Percentiles rank a stretch among this genome's conserved stretches.
Conservation (phyloP, 2,113 vertebrate species). For the Melanotaenia duboulayi region DNA sequence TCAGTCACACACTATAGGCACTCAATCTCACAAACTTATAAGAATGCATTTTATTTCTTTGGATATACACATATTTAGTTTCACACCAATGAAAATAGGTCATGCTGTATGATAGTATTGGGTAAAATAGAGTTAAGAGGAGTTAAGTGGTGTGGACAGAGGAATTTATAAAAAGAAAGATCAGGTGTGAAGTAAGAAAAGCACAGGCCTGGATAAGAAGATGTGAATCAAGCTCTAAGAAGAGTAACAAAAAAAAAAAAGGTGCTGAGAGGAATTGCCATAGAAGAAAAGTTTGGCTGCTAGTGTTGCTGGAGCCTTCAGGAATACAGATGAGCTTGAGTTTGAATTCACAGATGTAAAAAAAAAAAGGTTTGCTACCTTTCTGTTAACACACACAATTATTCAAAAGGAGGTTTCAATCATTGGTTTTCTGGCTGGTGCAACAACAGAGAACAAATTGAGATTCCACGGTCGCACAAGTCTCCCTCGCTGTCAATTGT, state of each 20-base stretch:
- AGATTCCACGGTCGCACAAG: slow-evolving; percentile 66
- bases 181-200: slow-evolving; percentile 39
- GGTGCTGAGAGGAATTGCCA: slow-evolving; percentile 46
- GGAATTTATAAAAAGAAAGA: slow-evolving; percentile 38
- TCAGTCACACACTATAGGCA: neutral
- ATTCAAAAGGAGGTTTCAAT: slow-evolving; percentile 44
- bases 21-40: slow-evolving; percentile 17
- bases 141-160: neutral
- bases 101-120: neutral
- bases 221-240: neutral
- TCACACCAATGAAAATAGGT: neutral
- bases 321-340: slow-evolving; percentile 70
- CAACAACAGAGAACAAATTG: slow-evolving; percentile 68
- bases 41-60: neutral
- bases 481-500: slow-evolving; percentile 33
- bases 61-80: neutral
- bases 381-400: slow-evolving; percentile 20
- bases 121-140: neutral
- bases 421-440: slow-evolving; percentile 49
- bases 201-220: neutral
- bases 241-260: slow-evolving; percentile 32
- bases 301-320: slow-evolving; percentile 32
- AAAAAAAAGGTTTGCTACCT: slow-evolving; percentile 16
- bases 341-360: slow-evolving; percentile 50
- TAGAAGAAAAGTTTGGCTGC: slow-evolving; percentile 64